Conservation (phyloP, 64 coral and sea anemone genomes). For the Stichodactyla helianthus region DNA sequence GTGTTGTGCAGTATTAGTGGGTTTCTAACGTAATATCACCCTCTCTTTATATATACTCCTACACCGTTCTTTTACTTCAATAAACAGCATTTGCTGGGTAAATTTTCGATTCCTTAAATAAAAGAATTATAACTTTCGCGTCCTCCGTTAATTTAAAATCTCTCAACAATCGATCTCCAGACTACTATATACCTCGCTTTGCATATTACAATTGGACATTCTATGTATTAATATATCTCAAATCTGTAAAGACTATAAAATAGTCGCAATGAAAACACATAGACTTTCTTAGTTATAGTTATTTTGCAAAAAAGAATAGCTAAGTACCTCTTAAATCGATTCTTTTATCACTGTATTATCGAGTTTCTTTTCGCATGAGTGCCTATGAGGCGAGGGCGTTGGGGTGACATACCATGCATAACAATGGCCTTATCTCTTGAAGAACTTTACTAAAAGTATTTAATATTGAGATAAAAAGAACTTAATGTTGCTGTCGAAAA, state of each 20-base stretch:
- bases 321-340: neutral
- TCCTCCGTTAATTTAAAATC: neutral
- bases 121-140: neutral
- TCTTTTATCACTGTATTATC: neutral
- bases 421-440: neutral
- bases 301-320: neutral
- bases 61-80: no score
- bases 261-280: neutral
- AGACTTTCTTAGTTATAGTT: neutral
- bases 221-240: neutral
- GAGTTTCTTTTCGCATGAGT: neutral
- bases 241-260: neutral
- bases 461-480: neutral
- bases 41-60: neutral
- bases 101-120: no score
- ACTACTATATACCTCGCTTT: neutral
- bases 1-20: neutral
- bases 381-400: neutral
- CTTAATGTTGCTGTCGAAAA: neutral
- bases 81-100: no score
- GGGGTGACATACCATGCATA: neutral
- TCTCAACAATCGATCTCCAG: neutral
- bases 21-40: neutral
- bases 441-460: neutral
- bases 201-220: neutral